Evolutionary conservation across 2,113 vertebrate genomes (phyloP), one percentile per base, ranked within the genome.

Genomic region (Colistium nudipinnis): DNA sequence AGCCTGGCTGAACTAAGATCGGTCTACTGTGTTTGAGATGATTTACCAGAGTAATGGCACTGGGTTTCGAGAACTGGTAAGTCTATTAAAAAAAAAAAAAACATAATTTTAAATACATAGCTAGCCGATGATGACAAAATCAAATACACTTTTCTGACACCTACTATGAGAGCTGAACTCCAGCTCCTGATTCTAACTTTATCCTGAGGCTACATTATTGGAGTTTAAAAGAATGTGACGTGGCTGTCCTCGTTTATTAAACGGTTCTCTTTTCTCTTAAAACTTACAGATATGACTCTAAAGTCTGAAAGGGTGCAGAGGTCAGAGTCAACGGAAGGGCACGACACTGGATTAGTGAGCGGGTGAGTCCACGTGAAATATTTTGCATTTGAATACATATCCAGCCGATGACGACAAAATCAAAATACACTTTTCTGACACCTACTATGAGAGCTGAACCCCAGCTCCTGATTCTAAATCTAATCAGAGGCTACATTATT

Each of bases 321-420:
- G n/a, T n/a, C n/a, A n/a, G n/a, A n/a, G n/a, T n/a, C n/a, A n/a
- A n/a, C n/a, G n/a, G n/a, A n/a, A n/a, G n/a, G n/a, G n/a, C n/a
- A n/a, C n/a, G n/a, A n/a, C n/a, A n/a, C n/a, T n/a, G n/a, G n/a
- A n/a, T n/a, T n/a, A n/a, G 10, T 2, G 14, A 7, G 10, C n/a
- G 6, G 31, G 52, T 25, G n/a, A 36, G 30, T 47, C 30, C 17
- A n/a, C n/a, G n/a, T n/a, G n/a, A n/a, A n/a, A 12, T 20, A n/a
- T 31, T 9, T 38, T 56, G 31, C 1, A 14, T 24, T 5, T 14
- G 19, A 22, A 38, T 22, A 22, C 1, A 11, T 4, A 27, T 44
- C 3, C 0, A 41, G 87, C 87, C 80, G 0, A 3, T 89, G 89
- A 90, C 70, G 84, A 89, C 68, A 73, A 73, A 72, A 13, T 47